Percentiles rank a stretch among this genome's conserved stretches.
phyloP scores from a whole-genome alignment of 1,140 invertebrate genomes.

The Psix sp. region DNA sequence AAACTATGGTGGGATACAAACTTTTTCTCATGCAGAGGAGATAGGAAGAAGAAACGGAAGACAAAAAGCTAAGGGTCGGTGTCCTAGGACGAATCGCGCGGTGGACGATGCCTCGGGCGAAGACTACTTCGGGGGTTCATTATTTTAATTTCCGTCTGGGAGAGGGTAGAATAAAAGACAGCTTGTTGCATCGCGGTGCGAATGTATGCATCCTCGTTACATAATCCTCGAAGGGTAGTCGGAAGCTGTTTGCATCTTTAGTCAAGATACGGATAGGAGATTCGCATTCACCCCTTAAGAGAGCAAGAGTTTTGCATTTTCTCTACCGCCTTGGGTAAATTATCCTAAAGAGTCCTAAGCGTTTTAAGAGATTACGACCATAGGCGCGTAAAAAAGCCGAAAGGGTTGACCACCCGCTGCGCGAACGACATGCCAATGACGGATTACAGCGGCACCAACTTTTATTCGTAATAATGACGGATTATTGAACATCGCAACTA shows the following conservation, averaged over 20 bases:
- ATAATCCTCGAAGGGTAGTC: constrained; percentile 71
- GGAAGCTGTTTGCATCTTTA: constrained; percentile 34
- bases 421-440: constrained; percentile 58
- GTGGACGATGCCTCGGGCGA: constrained; percentile 49
- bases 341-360: constrained; percentile 70
- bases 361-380: constrained; percentile 68
- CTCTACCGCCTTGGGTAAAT: constrained; percentile 63
- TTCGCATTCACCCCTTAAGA: constrained; percentile 32
- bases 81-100: constrained; percentile 18
- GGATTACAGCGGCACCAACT: constrained; percentile 56
- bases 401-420: constrained; percentile 70
- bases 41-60: constrained; percentile 26
- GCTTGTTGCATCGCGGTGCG: constrained; percentile 14
- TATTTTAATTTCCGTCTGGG: constrained; percentile 70
- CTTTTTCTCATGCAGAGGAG: constrained; percentile 41
- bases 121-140: constrained; percentile 62
- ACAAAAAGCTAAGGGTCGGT: constrained; percentile 46
- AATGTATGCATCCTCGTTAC: constrained; percentile 64
- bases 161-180: constrained; percentile 15
- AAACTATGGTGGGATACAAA: not conserved
- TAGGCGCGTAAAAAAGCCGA: constrained; percentile 64
- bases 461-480: constrained; percentile 56
- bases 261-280: constrained; percentile 18
- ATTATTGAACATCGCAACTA: constrained; percentile 35
- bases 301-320: constrained; percentile 68